Base-by-base conservation (phyloP, 2,888 invertebrate genomes). In the Metopia argyrocephala region DNA sequence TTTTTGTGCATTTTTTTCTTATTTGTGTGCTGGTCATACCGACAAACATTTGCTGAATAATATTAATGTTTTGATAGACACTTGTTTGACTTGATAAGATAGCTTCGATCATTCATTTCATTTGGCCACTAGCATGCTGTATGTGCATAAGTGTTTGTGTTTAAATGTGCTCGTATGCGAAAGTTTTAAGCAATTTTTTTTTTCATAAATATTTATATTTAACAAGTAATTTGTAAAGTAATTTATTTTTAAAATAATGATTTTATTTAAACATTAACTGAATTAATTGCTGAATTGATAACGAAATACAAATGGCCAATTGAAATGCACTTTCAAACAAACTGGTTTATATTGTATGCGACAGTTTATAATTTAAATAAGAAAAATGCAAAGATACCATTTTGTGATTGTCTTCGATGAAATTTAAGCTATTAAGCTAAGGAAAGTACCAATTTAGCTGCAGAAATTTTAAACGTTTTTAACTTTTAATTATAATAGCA, bases 231-330 rank as follows among this genome's bases (percentile, higher is more conserved):
- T 80, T 80, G 64, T 65, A 57, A 25, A 52, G 62, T 57, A 65
- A 69, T 69, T 68, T 21, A 70, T 52, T 54, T 23, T 54, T 54
- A 25, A 56, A 27, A 18, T 28, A 28, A 56, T 18, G n/a, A 56
- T 27, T 56, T 21, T 9, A 23, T 52, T 27, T 54, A 54, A 15
- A 25, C 25, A 23, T 69, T 69, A 64, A 38, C 23, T 45, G 50
- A 65, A 70, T 78, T 70, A 65, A 78, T 71, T 71, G 57, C 64
- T 45, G 56, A 59, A 78, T 52, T 78, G 70, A 78, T 70, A 75
- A 52, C 31, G 27, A 31, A 12, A 31, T 12, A 12, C 9, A 3
- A 3, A 2, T 9, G 12, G 38, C 15, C 38, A 38, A 38, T 31
- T 31, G 38, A 38, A 38, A 38, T 38, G 12, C 12, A 38, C 15